A percentile compares a stretch with the other conserved stretches of the same genome.
phyloP scores from a whole-genome alignment of 2,888 invertebrate species.

The Hyposoter didymator region DNA sequence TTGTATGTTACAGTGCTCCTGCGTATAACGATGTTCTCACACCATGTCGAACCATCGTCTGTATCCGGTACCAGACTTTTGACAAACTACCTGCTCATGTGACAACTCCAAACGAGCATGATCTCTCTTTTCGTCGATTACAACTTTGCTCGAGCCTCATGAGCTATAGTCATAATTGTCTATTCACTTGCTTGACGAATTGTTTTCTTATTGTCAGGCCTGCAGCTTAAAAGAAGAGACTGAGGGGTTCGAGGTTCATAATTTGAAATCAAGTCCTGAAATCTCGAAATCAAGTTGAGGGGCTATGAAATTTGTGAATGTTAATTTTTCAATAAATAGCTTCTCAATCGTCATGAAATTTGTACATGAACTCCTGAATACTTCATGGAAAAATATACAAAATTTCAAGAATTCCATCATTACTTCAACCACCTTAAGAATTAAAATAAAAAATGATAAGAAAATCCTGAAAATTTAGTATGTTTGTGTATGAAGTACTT shows the following conservation, averaged over 20 bases:
- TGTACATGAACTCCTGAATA: too few relatives aligned
- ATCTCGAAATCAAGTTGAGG: too few relatives aligned
- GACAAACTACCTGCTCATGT: conserved; percentile 64
- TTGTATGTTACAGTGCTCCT: conserved; percentile 30
- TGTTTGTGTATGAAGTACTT: too few relatives aligned
- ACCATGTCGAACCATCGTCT: conserved; percentile 31
- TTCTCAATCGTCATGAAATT: too few relatives aligned
- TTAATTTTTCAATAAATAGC: too few relatives aligned
- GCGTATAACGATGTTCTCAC: conserved; percentile 57
- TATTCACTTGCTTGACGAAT: neutral
- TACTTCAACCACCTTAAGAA: too few relatives aligned
- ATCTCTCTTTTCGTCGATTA: conserved; percentile 55
- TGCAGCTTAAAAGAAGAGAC: neutral
- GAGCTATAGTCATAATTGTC: neutral
- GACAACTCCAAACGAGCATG: conserved; percentile 21
- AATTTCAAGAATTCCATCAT: too few relatives aligned
- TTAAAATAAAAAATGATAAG: neutral
- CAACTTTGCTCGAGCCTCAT: conserved; percentile 25
- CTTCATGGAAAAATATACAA: too few relatives aligned
- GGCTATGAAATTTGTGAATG: too few relatives aligned
- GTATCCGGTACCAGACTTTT: conserved; percentile 57
- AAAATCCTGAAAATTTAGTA: too few relatives aligned
- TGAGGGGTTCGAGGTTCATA: too few relatives aligned
- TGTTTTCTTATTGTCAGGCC: neutral
- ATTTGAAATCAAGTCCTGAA: too few relatives aligned